Conservation (phyloP, 2,888 invertebrate species). For the Stenotaenia linearis region DNA sequence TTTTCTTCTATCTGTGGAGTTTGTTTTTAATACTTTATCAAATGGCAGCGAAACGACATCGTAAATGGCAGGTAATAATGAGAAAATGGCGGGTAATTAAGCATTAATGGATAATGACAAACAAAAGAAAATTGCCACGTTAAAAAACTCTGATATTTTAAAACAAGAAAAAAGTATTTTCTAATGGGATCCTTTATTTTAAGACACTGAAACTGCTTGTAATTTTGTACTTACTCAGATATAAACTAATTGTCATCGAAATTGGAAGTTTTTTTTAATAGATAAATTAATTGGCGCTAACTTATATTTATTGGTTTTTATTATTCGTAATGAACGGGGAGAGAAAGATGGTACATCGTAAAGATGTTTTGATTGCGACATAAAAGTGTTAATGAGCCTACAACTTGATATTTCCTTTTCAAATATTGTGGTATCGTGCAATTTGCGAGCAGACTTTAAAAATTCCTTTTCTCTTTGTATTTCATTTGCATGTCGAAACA, state of each 20-base stretch:
- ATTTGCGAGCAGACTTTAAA: too few relatives aligned
- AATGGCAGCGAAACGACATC: neutral
- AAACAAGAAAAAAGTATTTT: neutral
- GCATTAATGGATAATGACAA: slow-evolving; percentile 13
- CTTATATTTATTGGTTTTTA: too few relatives aligned
- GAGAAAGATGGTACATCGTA: too few relatives aligned
- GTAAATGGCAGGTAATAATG: slow-evolving; percentile 26
- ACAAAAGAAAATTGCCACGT: neutral
- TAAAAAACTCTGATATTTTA: neutral
- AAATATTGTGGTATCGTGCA: too few relatives aligned
- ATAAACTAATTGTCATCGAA: neutral
- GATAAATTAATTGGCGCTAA: neutral
- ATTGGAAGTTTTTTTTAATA: neutral
- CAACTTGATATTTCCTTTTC: too few relatives aligned
- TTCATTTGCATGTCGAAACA: neutral
- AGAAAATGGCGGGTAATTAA: slow-evolving; percentile 14
- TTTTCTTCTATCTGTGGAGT: neutral
- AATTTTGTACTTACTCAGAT: too few relatives aligned
- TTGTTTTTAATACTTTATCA: neutral
- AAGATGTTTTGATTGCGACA: too few relatives aligned
- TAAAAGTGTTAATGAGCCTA: too few relatives aligned
- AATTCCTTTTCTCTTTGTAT: too few relatives aligned
- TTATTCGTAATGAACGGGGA: too few relatives aligned
- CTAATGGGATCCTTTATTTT: too few relatives aligned
- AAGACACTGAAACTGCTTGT: too few relatives aligned